phyloP scores from a whole-genome alignment of 2,888 invertebrate species.

The Drosophila peninsularis region DNA sequence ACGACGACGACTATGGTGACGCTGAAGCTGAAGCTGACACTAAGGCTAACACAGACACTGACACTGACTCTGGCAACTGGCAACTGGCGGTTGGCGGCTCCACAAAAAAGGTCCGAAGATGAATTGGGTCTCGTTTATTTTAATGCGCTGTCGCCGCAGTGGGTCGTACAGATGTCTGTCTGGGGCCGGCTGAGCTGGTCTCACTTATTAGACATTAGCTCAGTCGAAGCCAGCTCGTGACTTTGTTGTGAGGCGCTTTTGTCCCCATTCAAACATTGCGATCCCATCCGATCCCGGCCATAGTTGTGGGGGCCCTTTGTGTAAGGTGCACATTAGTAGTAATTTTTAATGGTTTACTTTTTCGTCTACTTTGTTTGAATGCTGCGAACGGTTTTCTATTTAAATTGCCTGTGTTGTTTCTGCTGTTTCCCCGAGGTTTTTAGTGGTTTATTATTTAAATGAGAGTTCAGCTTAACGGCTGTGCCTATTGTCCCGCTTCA shows the following conservation, averaged over 20 bases:
- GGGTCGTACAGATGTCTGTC: constrained; percentile 74
- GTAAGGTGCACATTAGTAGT: constrained; percentile 83
- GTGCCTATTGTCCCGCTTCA: constrained; percentile 37
- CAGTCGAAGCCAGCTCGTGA: constrained; percentile 63
- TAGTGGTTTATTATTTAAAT: constrained; percentile 77
- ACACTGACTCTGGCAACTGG: background rate
- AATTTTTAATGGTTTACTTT: constrained; percentile 83
- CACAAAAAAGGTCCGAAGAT: constrained; percentile 77
- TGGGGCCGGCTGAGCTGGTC: constrained; percentile 22
- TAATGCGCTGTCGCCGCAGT: constrained; percentile 83
- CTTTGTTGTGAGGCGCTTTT: constrained; percentile 66
- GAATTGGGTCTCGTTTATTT: constrained; percentile 83
- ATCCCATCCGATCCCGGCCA: constrained; percentile 49
- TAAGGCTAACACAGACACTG: constrained; percentile 9
- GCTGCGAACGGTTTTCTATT: constrained; percentile 63
- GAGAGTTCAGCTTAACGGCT: constrained; percentile 36
- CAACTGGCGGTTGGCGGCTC: constrained; percentile 35
- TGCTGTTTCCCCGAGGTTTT: constrained; percentile 48
- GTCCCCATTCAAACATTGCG: constrained; percentile 49
- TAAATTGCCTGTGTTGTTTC: constrained; percentile 56
- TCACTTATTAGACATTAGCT: constrained; percentile 73
- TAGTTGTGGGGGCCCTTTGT: constrained; percentile 46
- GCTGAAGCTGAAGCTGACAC: constrained; percentile 1
- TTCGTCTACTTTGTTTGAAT: constrained; percentile 69
- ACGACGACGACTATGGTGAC: constrained; percentile 1